Evolutionary conservation across 2,113 vertebrate species (phyloP).

Genomic region (Scatophagus argus): DNA sequence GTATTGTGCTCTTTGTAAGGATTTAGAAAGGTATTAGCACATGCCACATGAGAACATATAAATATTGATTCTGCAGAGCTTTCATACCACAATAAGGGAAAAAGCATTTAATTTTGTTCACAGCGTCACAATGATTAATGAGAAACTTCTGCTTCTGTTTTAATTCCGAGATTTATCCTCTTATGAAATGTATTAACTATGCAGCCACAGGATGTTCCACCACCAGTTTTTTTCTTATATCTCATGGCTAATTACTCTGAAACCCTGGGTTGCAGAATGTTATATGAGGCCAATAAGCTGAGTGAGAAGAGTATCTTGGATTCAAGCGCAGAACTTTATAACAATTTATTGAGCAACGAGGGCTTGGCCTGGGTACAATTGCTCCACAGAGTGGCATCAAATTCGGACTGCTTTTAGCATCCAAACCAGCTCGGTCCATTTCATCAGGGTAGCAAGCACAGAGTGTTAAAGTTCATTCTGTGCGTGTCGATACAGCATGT

Average conservation of each 20-base stretch:
- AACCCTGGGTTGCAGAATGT: conserved; percentile 40
- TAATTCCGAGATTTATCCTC: conserved; percentile 2
- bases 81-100: conserved; percentile 10
- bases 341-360: conserved; percentile 39
- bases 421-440: background rate
- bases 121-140: conserved; percentile 8
- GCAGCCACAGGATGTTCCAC: conserved; percentile 1
- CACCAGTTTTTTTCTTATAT: conserved; percentile 24
- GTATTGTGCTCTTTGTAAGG: conserved; percentile 4
- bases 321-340: conserved; percentile 3
- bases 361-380: conserved; percentile 30
- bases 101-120: background rate
- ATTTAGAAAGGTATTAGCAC: background rate
- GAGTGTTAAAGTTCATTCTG: background rate
- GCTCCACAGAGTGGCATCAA: conserved; percentile 48
- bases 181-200: conserved; percentile 16
- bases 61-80: conserved; percentile 3
- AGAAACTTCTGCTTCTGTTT: conserved; percentile 13
- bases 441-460: conserved; percentile 7
- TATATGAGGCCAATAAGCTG: conserved; percentile 47
- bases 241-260: conserved; percentile 56
- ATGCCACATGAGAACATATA: background rate
- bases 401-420: conserved; percentile 31
- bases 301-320: conserved; percentile 15
- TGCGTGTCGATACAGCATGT: background rate